These are phyloP conservation scores for Salvator merianae DNA, from an alignment of 2,113 vertebrate species.

Conservation along the genomic window DNA sequence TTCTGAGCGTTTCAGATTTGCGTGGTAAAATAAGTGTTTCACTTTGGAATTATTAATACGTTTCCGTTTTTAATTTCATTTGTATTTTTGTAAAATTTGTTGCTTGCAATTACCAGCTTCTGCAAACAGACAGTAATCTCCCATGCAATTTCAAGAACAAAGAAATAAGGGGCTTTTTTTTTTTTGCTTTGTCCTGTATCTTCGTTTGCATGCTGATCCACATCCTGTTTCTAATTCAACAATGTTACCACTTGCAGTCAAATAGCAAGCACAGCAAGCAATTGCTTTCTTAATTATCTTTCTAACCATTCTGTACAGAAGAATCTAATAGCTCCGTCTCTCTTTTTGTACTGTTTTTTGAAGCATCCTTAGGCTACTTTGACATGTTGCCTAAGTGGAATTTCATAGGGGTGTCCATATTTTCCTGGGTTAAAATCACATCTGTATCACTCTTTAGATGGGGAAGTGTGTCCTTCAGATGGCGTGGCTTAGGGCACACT, in stretches of 20 bases:
- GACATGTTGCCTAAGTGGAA: too few species aligned
- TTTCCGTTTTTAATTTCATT: conserved; percentile 26
- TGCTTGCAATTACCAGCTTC: conserved; percentile 44
- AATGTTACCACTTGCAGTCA: conserved; percentile 35
- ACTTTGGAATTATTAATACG: conserved; percentile 24
- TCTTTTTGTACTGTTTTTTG: conserved; percentile 24
- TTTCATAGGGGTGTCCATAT: too few species aligned
- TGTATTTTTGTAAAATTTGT: conserved; percentile 8
- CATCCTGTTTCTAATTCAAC: conserved; percentile 36
- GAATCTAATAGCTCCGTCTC: neutral
- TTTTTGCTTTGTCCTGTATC: conserved; percentile 32
- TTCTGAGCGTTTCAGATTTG: neutral
- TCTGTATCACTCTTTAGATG: too few species aligned
- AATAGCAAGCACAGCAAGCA: conserved; percentile 32
- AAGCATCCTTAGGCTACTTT: conserved; percentile 29
- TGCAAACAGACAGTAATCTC: conserved; percentile 47
- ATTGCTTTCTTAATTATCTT: conserved; percentile 34
- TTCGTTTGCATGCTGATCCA: conserved; percentile 28
- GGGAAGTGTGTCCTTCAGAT: too few species aligned
- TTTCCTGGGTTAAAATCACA: too few species aligned
- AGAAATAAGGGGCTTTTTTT: conserved; percentile 9
- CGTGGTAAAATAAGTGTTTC: conserved; percentile 36
- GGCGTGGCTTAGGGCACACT: too few species aligned
- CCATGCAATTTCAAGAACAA: conserved; percentile 40
- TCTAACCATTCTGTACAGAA: conserved; percentile 22